phyloP scores from a whole-genome alignment of 2,113 vertebrate genomes.

The human region DNA sequence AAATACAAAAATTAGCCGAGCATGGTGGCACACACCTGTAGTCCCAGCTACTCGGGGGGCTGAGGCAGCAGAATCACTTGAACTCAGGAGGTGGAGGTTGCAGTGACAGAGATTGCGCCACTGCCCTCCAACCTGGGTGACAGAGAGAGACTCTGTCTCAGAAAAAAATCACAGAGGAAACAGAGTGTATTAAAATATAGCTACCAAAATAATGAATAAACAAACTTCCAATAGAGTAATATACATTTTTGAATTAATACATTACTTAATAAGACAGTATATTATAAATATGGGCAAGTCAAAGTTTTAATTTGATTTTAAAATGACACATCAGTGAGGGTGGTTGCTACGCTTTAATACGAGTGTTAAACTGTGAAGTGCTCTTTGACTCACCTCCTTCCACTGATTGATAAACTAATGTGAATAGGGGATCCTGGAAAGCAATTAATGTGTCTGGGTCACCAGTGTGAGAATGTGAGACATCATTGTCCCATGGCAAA shows the following conservation, averaged over 20 bases:
- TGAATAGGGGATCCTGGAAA: neutral
- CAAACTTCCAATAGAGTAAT: neutral
- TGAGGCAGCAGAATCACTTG: too few relatives aligned
- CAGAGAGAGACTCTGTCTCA: too few relatives aligned
- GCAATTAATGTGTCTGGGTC: neutral
- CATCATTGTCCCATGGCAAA: neutral
- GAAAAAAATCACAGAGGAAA: neutral
- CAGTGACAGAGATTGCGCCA: too few relatives aligned
- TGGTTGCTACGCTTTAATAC: neutral
- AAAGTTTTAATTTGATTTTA: neutral
- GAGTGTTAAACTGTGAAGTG: neutral
- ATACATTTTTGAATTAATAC: neutral
- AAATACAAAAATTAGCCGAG: too few relatives aligned
- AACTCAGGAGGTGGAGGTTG: too few relatives aligned
- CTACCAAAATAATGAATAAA: neutral
- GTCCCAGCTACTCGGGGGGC: too few relatives aligned
- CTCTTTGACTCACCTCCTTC: neutral
- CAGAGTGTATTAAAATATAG: neutral
- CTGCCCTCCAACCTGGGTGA: too few relatives aligned
- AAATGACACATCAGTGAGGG: neutral
- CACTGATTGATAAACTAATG: neutral
- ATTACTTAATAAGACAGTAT: neutral
- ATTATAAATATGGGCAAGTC: neutral
- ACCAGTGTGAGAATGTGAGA: neutral
- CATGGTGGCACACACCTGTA: too few relatives aligned